Base-by-base conservation (phyloP, 2,113 vertebrate species). In the Scomber japonicus region DNA sequence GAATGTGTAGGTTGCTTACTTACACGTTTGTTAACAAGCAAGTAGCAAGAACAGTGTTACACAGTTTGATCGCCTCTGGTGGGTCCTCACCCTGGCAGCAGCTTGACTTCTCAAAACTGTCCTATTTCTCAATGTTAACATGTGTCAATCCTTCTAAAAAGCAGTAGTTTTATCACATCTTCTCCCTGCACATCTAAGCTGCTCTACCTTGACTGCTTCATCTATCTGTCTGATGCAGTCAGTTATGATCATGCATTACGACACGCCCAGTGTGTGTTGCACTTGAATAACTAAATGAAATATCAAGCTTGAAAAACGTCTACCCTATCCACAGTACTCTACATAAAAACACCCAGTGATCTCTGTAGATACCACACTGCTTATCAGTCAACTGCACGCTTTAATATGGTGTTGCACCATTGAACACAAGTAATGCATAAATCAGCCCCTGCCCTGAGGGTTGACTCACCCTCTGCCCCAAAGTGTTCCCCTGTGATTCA, bases 391-490 rank as follows among this genome's bases (percentile, higher is more conserved):
- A 59, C 59, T 54, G 78, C 65, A 88, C 61, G 9, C 12, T 82
- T 84, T 88, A 83, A 92, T 82, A 75, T 61, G 51, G 46, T 54
- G 69, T 84, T 82, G 82, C 86, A 78, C 80, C 87, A 91, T 40
- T 86, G 79, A 91, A 65, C 80, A 83, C 73, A 71, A 82, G 71
- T 82, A 78, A 88, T 84, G 71, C 82, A 85, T 87, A 88, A 91
- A 91, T 89, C 91, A 73, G 81, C 30, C 17, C 21, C 35, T 80
- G 75, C 80, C 87, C 67, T 14, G 35, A 15, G 75, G 70, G 81
- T 70, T 80, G 69, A 82, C 75, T 90, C 77, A 69, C 84, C 80
- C 75, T 75, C 65, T 31, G 24, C 77, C 91, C 81, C 0, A 1
- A 14, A 82, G 84, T 64, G 60, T 78, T 82, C 66, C 76, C 70